phyloP scores from a whole-genome alignment of 1,140 invertebrate species.

The Anadara kagoshimensis region DNA sequence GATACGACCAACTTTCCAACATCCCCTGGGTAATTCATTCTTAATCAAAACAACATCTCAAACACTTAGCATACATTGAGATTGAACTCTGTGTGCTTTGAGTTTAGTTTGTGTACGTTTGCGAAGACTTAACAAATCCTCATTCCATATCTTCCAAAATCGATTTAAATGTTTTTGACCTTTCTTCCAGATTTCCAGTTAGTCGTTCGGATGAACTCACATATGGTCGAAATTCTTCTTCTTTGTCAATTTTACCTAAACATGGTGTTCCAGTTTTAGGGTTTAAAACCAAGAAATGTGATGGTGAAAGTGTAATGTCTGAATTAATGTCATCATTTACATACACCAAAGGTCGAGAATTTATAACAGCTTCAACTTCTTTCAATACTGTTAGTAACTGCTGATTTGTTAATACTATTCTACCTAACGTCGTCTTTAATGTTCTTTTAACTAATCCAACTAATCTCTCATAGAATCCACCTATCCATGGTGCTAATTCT shows the following conservation, averaged over 20 bases:
- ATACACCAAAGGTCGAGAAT: no score
- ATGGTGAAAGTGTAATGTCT: no score
- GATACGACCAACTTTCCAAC: constrained; percentile 17
- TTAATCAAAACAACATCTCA: constrained; percentile 18
- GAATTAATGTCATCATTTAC: no score
- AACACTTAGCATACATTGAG: neutral
- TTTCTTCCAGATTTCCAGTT: neutral
- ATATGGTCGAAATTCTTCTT: neutral
- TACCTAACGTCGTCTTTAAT: constrained; percentile 5
- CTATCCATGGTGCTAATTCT: no score
- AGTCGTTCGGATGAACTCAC: neutral
- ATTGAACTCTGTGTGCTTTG: neutral
- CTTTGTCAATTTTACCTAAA: neutral
- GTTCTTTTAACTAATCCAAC: neutral
- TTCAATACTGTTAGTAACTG: constrained; percentile 18
- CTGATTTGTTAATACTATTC: neutral
- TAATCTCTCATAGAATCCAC: no score
- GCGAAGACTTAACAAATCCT: constrained; percentile 29
- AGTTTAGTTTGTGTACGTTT: constrained; percentile 13
- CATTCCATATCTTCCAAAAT: constrained; percentile 21
- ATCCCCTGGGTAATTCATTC: constrained; percentile 10
- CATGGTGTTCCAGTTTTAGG: neutral
- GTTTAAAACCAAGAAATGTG: constrained; percentile 7
- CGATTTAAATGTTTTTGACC: constrained; percentile 6
- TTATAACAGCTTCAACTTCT: constrained; percentile 29